These are phyloP conservation scores for Brachypodius melanocephalos DNA, from an alignment of 2,113 vertebrate species.

Conservation along the genomic window DNA sequence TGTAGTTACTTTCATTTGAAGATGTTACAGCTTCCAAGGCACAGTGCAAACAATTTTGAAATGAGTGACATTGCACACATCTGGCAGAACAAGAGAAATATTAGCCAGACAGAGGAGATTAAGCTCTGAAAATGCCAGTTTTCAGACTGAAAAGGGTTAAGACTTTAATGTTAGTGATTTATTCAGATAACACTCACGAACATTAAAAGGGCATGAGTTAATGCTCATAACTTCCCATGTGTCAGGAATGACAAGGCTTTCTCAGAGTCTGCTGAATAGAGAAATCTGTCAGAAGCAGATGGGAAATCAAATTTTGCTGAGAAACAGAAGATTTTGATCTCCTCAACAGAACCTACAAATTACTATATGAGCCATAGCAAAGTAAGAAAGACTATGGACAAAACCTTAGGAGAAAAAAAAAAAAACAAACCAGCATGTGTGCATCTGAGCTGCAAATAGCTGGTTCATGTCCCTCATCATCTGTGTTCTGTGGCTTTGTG, in stretches of 20 bases:
- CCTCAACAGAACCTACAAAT: background rate
- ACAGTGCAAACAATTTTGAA: background rate
- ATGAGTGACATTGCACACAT: background rate
- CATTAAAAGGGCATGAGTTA: conserved; percentile 30
- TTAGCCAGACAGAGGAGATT: background rate
- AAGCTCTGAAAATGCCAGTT: conserved; percentile 14
- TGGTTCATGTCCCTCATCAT: background rate
- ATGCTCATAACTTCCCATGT: background rate
- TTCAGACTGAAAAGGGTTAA: conserved; percentile 15
- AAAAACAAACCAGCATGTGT: background rate
- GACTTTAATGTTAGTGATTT: conserved; percentile 25
- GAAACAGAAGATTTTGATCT: background rate
- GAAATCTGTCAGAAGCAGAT: conserved; percentile 16
- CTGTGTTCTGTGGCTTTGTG: background rate
- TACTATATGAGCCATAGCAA: background rate
- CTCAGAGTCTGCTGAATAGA: background rate
- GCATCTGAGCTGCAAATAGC: background rate
- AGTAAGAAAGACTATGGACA: background rate
- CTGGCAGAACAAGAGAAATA: background rate
- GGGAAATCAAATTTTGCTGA: conserved; percentile 19
- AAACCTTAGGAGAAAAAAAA: background rate
- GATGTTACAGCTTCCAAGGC: background rate
- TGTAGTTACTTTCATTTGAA: conserved; percentile 38
- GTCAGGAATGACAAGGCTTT: background rate
- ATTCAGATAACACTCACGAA: conserved; percentile 7